Percentiles rank a stretch among this genome's conserved stretches.
These are phyloP conservation scores for Eulemur macaco DNA, from an alignment of 2,113 vertebrate genomes.

Conservation along the genomic window DNA sequence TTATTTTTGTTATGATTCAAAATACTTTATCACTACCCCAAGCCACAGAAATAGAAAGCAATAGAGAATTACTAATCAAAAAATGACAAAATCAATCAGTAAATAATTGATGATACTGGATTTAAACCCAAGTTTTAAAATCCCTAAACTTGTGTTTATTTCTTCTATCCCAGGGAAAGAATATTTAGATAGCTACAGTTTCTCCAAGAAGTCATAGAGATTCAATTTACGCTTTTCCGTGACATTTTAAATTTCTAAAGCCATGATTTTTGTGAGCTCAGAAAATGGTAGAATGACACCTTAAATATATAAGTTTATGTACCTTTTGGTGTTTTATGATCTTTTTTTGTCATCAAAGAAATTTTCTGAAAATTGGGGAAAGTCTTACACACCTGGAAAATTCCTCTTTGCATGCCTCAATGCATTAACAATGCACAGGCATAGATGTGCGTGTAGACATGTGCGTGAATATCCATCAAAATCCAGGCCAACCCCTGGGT, in stretches of 20 bases:
- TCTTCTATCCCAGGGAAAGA: not conserved
- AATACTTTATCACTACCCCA: not conserved
- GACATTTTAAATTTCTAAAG: slow-evolving; percentile 34
- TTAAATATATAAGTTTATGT: not conserved
- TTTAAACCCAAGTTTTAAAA: not conserved
- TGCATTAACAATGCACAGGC: rapidly evolving
- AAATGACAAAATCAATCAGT: not conserved
- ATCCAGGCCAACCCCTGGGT: not conserved
- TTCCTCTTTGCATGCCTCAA: not conserved
- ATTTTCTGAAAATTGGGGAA: not conserved
- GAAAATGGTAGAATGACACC: not conserved
- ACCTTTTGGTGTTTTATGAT: not conserved
- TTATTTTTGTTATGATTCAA: not conserved
- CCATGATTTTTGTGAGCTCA: not conserved
- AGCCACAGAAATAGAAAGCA: not conserved
- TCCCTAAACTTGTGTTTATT: not conserved
- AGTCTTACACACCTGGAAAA: not conserved
- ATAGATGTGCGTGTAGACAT: rapidly evolving
- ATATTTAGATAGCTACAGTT: not conserved
- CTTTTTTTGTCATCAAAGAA: not conserved
- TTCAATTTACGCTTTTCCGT: not conserved
- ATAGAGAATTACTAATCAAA: not conserved
- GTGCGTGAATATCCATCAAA: not conserved
- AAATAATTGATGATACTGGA: not conserved
- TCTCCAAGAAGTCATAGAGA: not conserved